These are phyloP conservation scores for Brevipalpus yothersi DNA, from an alignment of 1,140 invertebrate genomes.

Conservation along the genomic window DNA sequence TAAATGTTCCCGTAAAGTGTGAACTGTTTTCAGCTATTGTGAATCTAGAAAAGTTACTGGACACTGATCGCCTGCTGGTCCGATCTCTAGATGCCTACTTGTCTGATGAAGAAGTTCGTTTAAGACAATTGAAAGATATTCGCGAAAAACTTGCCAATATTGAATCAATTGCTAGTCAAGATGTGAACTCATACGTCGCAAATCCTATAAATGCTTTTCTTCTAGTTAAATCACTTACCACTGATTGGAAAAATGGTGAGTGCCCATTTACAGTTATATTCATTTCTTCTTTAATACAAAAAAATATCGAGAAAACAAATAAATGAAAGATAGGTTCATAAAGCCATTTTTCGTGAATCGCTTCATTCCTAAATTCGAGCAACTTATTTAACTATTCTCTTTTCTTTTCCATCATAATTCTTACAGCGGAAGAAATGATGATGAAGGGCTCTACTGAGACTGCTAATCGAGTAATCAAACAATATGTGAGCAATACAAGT, in stretches of 20 bases:
- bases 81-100: slow-evolving; percentile 57
- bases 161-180: slow-evolving; percentile 45
- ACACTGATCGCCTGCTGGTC: slow-evolving; percentile 63
- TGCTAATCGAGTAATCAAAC: background rate
- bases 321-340: no score
- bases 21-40: slow-evolving; percentile 73
- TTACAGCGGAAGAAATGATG: background rate
- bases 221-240: slow-evolving; percentile 73
- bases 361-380: no score
- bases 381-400: no score
- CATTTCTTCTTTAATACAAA: no score
- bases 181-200: slow-evolving; percentile 54
- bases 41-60: slow-evolving; percentile 61
- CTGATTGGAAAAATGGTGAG: slow-evolving; percentile 44
- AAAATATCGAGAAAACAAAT: no score
- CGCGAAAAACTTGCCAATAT: slow-evolving; percentile 29
- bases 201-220: slow-evolving; percentile 95
- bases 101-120: slow-evolving; percentile 46
- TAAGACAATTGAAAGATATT: slow-evolving; percentile 32
- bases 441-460: background rate
- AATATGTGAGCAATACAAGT: background rate
- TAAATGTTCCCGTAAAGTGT: slow-evolving; percentile 2
- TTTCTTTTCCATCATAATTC: no score
- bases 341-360: no score
- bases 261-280: background rate